These are phyloP conservation scores for Polypterus senegalus DNA, from an alignment of 2,113 vertebrate species.

Conservation along the genomic window DNA sequence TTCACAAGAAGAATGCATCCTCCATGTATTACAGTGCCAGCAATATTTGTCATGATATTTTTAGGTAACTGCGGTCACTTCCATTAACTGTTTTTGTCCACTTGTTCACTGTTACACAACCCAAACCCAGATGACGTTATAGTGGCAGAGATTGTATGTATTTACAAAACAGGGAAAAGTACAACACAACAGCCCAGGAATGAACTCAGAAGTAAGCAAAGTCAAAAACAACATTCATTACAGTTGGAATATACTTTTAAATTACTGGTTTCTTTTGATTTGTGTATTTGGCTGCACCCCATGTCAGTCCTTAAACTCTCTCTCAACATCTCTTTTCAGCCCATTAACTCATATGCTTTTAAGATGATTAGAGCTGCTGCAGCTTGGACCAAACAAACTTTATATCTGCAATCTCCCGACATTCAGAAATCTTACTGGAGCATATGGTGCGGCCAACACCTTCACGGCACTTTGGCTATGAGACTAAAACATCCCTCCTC, in stretches of 20 bases:
- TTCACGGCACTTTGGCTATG: slow-evolving; percentile 73
- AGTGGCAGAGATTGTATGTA: no score
- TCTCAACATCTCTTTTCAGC: slow-evolving; percentile 50
- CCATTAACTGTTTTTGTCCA: no score
- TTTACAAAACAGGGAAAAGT: slow-evolving; percentile 43
- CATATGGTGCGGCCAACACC: slow-evolving; percentile 72
- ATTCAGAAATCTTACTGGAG: slow-evolving; percentile 66
- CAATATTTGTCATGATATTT: no score
- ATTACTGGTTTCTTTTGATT: slow-evolving; percentile 63
- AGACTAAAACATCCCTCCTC: slow-evolving; percentile 56
- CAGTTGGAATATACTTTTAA: slow-evolving; percentile 85
- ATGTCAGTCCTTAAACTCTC: slow-evolving; percentile 63
- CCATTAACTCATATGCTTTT: slow-evolving; percentile 76
- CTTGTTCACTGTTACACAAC: no score
- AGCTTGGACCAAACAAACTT: slow-evolving; percentile 75
- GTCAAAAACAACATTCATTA: slow-evolving; percentile 70
- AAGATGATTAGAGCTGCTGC: slow-evolving; percentile 65
- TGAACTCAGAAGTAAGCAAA: slow-evolving; percentile 98
- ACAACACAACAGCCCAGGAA: slow-evolving; percentile 98
- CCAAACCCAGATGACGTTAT: no score
- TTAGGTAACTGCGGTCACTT: no score
- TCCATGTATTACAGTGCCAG: no score
- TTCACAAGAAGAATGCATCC: no score
- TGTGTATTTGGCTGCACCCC: slow-evolving; percentile 67
- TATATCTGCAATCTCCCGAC: slow-evolving; percentile 63